Conservation (phyloP, 2,113 vertebrate genomes). For the Sarotherodon lohbergeri region DNA sequence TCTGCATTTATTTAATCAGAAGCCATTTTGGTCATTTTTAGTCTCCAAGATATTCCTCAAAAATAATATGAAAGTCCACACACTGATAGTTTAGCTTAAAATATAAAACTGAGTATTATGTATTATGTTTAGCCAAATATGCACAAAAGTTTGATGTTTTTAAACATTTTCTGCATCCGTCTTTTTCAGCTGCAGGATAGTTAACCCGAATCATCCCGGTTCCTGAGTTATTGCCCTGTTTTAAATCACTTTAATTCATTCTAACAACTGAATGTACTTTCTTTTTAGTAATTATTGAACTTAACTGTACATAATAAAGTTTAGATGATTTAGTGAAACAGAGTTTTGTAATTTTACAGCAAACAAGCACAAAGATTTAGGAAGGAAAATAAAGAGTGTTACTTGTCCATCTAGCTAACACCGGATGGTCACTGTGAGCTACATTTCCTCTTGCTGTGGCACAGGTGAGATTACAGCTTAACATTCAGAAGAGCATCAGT, state of each 20-base stretch:
- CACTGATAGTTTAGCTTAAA: background rate
- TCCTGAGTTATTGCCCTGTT: background rate
- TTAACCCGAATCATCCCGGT: background rate
- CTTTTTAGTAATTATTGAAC: background rate
- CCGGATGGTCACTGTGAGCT: background rate
- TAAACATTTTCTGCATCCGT: background rate
- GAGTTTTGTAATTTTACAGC: background rate
- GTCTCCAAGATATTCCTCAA: background rate
- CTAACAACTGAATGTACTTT: background rate
- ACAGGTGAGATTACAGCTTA: background rate
- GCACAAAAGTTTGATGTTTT: background rate
- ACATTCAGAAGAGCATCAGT: slow-evolving; percentile 1
- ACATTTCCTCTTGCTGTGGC: background rate
- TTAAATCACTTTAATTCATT: background rate
- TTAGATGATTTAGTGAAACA: background rate
- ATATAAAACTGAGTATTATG: background rate
- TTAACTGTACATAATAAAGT: background rate
- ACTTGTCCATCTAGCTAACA: background rate
- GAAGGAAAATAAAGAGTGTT: background rate
- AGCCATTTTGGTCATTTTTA: background rate
- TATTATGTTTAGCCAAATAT: background rate
- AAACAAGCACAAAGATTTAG: background rate
- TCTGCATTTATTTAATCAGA: background rate
- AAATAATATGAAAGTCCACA: background rate
- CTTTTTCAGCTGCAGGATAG: background rate